Conservation (phyloP, 2,797 vertebrate species). For the Leptatherina wallacei region DNA sequence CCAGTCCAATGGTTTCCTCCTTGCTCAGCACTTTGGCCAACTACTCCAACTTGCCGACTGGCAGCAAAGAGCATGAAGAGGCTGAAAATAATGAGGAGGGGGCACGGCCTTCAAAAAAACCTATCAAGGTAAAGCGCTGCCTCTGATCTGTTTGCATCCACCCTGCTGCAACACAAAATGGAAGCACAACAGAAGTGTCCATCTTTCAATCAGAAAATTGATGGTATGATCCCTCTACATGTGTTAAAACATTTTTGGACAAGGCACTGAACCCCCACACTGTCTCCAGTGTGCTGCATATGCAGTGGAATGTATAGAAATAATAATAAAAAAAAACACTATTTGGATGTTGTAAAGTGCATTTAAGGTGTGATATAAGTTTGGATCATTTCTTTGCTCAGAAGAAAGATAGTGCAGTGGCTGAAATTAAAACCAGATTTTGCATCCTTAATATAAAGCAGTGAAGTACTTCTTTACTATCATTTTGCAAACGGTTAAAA, state of each 20-base stretch:
- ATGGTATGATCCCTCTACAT: background rate
- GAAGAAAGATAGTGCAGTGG: too few species aligned
- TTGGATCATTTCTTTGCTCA: too few species aligned
- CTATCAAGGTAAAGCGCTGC: conserved; percentile 85
- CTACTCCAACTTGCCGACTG: conserved; percentile 96
- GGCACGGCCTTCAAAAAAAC: conserved; percentile 87
- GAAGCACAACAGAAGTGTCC: background rate
- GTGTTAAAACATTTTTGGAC: background rate
- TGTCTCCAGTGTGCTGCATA: too few species aligned
- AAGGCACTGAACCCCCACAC: background rate
- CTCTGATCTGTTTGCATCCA: background rate
- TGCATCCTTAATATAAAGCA: too few species aligned
- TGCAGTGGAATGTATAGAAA: too few species aligned
- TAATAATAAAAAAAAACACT: too few species aligned
- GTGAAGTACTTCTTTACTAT: too few species aligned
- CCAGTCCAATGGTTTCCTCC: conserved; percentile 97
- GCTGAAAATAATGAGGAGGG: conserved; percentile 93
- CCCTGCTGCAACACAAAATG: background rate
- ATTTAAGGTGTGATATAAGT: too few species aligned
- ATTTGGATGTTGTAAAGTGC: too few species aligned
- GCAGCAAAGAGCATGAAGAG: conserved; percentile 96
- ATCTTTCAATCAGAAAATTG: background rate
- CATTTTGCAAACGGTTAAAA: too few species aligned
- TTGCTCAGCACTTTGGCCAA: conserved; percentile 95
- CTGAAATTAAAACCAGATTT: too few species aligned